phyloP scores from a whole-genome alignment of 2,888 invertebrate species.

The Ichneumoninae sp. region DNA sequence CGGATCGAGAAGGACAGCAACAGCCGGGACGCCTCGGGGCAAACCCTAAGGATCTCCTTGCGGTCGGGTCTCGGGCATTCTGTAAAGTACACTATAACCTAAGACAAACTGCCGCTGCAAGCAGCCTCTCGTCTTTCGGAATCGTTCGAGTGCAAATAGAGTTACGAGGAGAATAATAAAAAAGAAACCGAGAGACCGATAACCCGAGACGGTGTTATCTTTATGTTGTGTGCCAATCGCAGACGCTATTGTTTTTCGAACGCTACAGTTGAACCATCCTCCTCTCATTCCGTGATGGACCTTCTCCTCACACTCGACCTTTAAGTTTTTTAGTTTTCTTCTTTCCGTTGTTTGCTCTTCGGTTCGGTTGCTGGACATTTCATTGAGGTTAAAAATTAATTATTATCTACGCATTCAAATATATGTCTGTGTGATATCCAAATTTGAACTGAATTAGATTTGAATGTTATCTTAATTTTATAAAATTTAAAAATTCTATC shows the following conservation, averaged over 20 bases:
- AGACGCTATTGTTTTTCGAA: constrained; percentile 24
- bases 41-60: not conserved
- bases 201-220: constrained; percentile 74
- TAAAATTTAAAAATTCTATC: too few species aligned
- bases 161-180: constrained; percentile 37
- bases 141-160: constrained; percentile 22
- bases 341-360: too few species aligned
- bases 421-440: too few species aligned
- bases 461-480: too few species aligned
- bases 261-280: not conserved
- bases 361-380: too few species aligned
- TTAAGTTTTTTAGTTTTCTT: too few species aligned
- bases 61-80: not conserved
- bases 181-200: constrained; percentile 66
- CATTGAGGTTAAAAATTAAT: too few species aligned
- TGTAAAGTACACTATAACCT: not conserved
- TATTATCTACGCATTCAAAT: too few species aligned
- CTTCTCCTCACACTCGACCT: not conserved
- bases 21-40: constrained; percentile 35
- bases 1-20: constrained; percentile 39
- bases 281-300: not conserved
- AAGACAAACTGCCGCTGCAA: not conserved
- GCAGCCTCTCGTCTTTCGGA: not conserved
- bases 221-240: constrained; percentile 61
- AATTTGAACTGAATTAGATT: too few species aligned